These are phyloP conservation scores for Dendrolimus pini DNA, from an alignment of 2,888 invertebrate species.

Conservation along the genomic window DNA sequence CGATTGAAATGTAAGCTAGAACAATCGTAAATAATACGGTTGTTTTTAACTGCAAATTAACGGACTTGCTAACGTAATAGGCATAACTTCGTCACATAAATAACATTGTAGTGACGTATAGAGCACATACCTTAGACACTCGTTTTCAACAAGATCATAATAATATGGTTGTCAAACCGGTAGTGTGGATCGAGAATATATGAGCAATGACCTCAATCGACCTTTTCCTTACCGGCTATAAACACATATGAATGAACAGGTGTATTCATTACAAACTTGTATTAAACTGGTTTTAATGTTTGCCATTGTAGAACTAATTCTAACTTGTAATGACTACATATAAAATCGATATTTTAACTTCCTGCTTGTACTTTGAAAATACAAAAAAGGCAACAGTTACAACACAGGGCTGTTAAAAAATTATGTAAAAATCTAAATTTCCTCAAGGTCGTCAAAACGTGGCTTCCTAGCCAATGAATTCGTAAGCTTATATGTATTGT, in stretches of 20 bases:
- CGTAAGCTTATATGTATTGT: no score
- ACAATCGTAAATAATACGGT: no score
- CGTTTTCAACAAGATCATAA: slow-evolving; percentile 45
- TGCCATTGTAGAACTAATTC: slow-evolving; percentile 14
- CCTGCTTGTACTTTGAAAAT: no score
- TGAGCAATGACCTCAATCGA: slow-evolving; percentile 58
- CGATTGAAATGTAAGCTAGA: no score
- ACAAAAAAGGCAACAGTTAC: no score
- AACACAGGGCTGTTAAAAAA: no score
- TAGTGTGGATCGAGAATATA: slow-evolving; percentile 32
- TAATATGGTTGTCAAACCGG: slow-evolving; percentile 64
- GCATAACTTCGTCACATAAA: slow-evolving; percentile 26
- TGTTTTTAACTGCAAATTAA: slow-evolving; percentile 18
- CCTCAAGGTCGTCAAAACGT: no score
- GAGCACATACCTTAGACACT: slow-evolving; percentile 5
- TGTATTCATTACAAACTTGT: slow-evolving; percentile 27
- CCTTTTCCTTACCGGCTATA: slow-evolving; percentile 30
- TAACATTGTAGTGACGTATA: not conserved
- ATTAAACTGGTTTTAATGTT: not conserved
- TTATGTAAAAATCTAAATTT: no score
- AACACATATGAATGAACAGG: slow-evolving; percentile 33
- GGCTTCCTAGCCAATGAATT: no score
- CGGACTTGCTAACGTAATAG: slow-evolving; percentile 3
- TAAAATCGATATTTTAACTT: slow-evolving; percentile 5
- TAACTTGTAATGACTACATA: slow-evolving; percentile 4